A percentile compares a stretch with the other conserved stretches of the same genome.
Evolutionary conservation across 1,140 invertebrate species (phyloP).

Genomic region (Nephila pilipes): DNA sequence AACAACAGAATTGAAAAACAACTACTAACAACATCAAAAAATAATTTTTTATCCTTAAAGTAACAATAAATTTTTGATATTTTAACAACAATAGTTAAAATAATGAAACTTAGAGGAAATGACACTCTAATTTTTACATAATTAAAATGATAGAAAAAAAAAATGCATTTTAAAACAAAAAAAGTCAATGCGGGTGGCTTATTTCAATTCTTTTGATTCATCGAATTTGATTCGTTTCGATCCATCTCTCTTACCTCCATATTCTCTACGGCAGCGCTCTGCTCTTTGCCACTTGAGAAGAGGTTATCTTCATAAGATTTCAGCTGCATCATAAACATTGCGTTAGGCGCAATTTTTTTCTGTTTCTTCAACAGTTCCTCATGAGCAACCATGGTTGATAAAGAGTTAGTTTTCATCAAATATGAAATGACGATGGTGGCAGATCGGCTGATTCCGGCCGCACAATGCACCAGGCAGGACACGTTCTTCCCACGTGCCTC

Average conservation of each 20-base stretch:
- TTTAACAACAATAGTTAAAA: slow-evolving; percentile 2
- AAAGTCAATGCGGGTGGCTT: too few species aligned
- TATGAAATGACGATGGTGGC: slow-evolving; percentile 97
- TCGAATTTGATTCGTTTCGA: too few species aligned
- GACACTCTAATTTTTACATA: background rate
- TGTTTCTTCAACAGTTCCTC: slow-evolving; percentile 91
- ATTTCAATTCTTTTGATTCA: too few species aligned
- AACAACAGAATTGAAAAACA: too few species aligned
- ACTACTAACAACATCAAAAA: too few species aligned
- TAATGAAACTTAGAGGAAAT: background rate
- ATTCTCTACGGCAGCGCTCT: too few species aligned
- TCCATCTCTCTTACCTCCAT: too few species aligned
- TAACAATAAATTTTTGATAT: background rate
- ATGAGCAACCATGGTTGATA: slow-evolving; percentile 94
- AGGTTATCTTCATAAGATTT: slow-evolving; percentile 79
- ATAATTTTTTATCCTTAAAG: background rate
- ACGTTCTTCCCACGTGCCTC: slow-evolving; percentile 89
- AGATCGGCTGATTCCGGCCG: slow-evolving; percentile 95
- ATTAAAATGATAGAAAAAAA: slow-evolving; percentile 82
- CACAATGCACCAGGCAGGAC: slow-evolving; percentile 95
- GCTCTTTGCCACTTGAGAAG: too few species aligned
- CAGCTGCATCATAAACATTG: slow-evolving; percentile 91
- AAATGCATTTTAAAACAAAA: slow-evolving; percentile 83
- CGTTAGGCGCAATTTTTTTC: slow-evolving; percentile 97
- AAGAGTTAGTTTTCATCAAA: slow-evolving; percentile 92